Evolutionary conservation across 2,888 invertebrate genomes (phyloP).

Genomic region (Stramonita haemastoma): DNA sequence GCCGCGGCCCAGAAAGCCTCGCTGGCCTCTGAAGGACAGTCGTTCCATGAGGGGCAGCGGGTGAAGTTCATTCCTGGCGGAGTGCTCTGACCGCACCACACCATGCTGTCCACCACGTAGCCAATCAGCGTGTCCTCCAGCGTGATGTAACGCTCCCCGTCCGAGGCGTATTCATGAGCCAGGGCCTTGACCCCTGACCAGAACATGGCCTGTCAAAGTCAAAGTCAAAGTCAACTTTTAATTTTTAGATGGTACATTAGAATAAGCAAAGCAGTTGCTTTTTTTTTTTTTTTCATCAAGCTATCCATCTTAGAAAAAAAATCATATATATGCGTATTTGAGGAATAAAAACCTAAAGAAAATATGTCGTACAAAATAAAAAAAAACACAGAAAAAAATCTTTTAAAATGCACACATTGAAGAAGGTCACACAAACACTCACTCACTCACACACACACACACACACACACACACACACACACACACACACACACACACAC

Average conservation of each 20-base stretch:
- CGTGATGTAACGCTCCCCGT: conserved; percentile 55
- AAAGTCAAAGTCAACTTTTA: too few relatives aligned
- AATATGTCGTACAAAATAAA: too few relatives aligned
- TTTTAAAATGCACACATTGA: too few relatives aligned
- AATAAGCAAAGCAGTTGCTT: too few relatives aligned
- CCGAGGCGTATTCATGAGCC: conserved; percentile 57
- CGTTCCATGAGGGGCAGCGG: conserved; percentile 57
- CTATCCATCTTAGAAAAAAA: too few relatives aligned
- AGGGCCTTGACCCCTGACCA: conserved; percentile 62
- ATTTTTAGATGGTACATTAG: too few relatives aligned
- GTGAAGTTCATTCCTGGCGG: conserved; percentile 53
- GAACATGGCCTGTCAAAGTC: conserved; percentile 53
- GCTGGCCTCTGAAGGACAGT: conserved; percentile 54
- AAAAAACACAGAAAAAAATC: too few relatives aligned
- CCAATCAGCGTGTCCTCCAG: conserved; percentile 63
- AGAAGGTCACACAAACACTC: neutral
- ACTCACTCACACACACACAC: neutral
- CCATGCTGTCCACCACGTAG: conserved; percentile 58
- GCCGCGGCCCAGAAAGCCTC: conserved; percentile 63
- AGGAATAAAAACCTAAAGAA: too few relatives aligned
- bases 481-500: neutral
- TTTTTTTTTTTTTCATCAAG: too few relatives aligned
- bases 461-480: neutral
- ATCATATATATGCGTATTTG: too few relatives aligned
- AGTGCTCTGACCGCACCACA: conserved; percentile 61